phyloP scores from a whole-genome alignment of 2,888 invertebrate genomes.

The Fragum whitleyi region DNA sequence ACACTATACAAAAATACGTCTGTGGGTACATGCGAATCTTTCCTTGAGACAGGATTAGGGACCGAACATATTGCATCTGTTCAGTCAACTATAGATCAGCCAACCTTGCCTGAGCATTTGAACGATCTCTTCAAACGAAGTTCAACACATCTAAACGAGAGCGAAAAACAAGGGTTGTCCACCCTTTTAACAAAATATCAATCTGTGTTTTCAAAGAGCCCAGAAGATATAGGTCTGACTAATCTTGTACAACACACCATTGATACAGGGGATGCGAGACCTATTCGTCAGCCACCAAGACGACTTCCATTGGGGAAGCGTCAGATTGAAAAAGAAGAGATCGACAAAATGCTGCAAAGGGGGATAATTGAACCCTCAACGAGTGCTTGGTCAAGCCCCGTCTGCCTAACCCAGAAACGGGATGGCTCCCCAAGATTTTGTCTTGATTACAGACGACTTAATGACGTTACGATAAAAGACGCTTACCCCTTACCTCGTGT shows the following conservation, averaged over 20 bases:
- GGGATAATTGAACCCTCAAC: slow-evolving; percentile 56
- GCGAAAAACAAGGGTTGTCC: slow-evolving; percentile 20
- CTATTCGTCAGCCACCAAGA: slow-evolving; percentile 40
- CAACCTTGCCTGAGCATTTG: slow-evolving; percentile 15
- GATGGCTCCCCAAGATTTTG: slow-evolving; percentile 39
- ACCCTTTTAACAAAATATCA: slow-evolving; percentile 28
- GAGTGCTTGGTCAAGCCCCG: slow-evolving; percentile 54
- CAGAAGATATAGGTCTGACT: slow-evolving; percentile 39
- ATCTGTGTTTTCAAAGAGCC: slow-evolving; percentile 41
- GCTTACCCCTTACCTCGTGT: slow-evolving; percentile 66
- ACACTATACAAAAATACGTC: slow-evolving; percentile 1
- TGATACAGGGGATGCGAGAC: slow-evolving; percentile 46
- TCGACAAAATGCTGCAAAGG: slow-evolving; percentile 6
- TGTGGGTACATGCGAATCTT: slow-evolving; percentile 23
- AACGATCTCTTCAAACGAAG: slow-evolving; percentile 10
- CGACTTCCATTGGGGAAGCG: slow-evolving; percentile 14
- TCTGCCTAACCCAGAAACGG: slow-evolving; percentile 50
- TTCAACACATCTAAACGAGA: slow-evolving; percentile 3
- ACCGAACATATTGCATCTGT: neutral
- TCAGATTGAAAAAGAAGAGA: slow-evolving; percentile 41
- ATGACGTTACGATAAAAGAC: slow-evolving; percentile 66
- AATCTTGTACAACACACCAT: slow-evolving; percentile 44
- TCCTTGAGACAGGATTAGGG: neutral
- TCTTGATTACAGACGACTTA: slow-evolving; percentile 65
- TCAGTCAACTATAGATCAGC: neutral